Conservation (phyloP, 2,113 vertebrate species). For the Rhipidura dahli region DNA sequence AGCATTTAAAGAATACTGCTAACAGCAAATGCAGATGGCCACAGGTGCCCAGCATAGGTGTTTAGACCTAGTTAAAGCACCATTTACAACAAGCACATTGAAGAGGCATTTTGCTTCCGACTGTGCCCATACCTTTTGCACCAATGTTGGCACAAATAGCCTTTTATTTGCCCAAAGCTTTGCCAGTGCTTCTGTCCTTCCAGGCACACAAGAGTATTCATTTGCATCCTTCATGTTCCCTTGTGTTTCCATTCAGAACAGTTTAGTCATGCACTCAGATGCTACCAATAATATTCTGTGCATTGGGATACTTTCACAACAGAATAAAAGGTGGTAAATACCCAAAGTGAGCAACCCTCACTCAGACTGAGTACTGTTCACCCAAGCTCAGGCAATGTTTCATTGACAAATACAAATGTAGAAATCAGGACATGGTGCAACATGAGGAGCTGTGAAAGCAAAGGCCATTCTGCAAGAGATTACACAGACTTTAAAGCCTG, state of each 20-base stretch:
- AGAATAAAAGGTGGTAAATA: background rate
- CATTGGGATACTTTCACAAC: background rate
- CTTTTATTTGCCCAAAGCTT: background rate
- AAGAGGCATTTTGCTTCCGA: background rate
- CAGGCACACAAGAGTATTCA: background rate
- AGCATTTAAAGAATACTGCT: background rate
- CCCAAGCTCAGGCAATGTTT: background rate
- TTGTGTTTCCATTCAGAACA: background rate
- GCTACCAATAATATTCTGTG: background rate
- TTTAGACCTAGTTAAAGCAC: background rate
- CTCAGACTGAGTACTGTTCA: background rate
- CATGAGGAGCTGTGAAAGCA: constrained; percentile 53
- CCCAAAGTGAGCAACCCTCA: background rate
- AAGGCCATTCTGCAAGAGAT: constrained; percentile 13
- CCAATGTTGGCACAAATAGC: background rate
- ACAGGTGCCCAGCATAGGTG: background rate
- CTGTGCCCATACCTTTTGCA: background rate
- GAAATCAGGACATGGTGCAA: constrained; percentile 48
- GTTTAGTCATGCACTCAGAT: background rate
- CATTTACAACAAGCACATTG: background rate
- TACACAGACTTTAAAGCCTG: constrained; percentile 6
- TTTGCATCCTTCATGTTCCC: background rate
- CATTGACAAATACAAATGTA: background rate
- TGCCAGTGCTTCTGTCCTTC: background rate
- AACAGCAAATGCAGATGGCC: background rate